Conservation (phyloP, 1,140 invertebrate species). For the Macrostomum lignano region DNA sequence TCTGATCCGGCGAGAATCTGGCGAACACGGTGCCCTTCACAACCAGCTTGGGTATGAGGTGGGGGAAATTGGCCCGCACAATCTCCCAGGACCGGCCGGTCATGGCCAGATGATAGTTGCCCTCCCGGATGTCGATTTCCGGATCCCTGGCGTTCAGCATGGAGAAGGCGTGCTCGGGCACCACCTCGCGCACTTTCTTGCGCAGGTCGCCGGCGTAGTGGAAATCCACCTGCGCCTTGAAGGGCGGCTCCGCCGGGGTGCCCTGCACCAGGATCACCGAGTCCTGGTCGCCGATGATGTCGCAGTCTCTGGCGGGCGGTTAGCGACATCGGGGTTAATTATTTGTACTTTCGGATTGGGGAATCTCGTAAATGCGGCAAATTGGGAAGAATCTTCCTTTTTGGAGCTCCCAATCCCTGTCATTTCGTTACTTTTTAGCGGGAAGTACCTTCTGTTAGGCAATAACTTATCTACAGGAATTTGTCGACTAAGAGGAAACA, state of each 20-base stretch:
- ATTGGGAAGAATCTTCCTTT: too few relatives aligned
- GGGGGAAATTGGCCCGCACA: constrained; percentile 41
- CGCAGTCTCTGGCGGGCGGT: constrained; percentile 76
- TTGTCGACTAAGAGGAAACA: too few relatives aligned
- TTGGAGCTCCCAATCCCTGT: too few relatives aligned
- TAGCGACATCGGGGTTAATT: too few relatives aligned
- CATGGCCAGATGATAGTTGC: constrained; percentile 43
- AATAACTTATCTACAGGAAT: too few relatives aligned
- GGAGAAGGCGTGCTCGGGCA: too few relatives aligned
- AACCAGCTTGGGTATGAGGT: constrained; percentile 40
- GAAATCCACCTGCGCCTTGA: constrained; percentile 1
- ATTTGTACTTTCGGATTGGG: too few relatives aligned
- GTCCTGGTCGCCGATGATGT: constrained; percentile 45
- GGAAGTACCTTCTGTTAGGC: too few relatives aligned
- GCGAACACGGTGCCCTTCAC: constrained; percentile 63
- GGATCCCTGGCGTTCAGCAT: too few relatives aligned
- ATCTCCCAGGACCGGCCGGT: constrained; percentile 45
- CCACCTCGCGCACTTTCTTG: constrained; percentile 1
- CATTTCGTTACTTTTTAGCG: too few relatives aligned
- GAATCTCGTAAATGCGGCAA: too few relatives aligned
- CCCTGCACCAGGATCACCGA: constrained; percentile 40
- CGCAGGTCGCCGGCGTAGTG: constrained; percentile 6
- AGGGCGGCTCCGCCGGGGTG: not conserved
- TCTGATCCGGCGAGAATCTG: constrained; percentile 80
- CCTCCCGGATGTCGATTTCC: too few relatives aligned